Evolutionary conservation across 2,888 invertebrate genomes (phyloP), one percentile per base, ranked within the genome.

Genomic region (Lamproptera curius): DNA sequence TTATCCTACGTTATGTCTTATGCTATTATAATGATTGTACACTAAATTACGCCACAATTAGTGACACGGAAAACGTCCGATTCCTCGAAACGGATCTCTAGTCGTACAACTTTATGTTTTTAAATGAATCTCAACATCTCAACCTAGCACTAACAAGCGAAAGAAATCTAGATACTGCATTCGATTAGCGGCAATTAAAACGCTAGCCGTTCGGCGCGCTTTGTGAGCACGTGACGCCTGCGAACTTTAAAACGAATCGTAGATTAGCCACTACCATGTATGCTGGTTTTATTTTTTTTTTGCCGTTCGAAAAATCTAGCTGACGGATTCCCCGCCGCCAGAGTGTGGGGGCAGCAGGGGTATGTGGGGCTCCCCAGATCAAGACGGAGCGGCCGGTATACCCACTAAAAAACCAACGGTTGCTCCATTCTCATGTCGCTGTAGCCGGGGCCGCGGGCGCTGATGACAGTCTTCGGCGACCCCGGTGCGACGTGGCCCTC

Each of bases 181-280:
- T n/a, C n/a, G 76, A 78, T 79, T 73, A n/a, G n/a, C 71, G 55
- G 70, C 68, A 78, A 80, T 80, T 80, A 79, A 71, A 70, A 52
- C 57, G 52, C 57, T 47, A 47, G 52, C 59, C 56, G 61, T 64
- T 65, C 62, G 70, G 70, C 62, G 63, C 57, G 64, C 70, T 76
- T 73, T 73, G 73, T 65, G 64, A 45, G 57, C 55, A 62, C 69
- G 63, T 66, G 67, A 70, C 56, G 66, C 57, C 52, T 46, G 53
- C 52, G 54, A 47, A 58, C 59, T 61, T 59, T 59, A 62, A 61
- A 67, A 67, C 60, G 58, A 61, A 63, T 60, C 53, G 56, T 44
- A 57, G 51, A 33, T 34, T 16, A 16, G 37, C 42, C 20, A n/a
- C 17, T 23, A 39, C 57, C 53, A 47, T 50, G 56, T 59, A 57